Evolutionary conservation across 1,140 invertebrate species (phyloP).

Genomic region (Nephila pilipes): DNA sequence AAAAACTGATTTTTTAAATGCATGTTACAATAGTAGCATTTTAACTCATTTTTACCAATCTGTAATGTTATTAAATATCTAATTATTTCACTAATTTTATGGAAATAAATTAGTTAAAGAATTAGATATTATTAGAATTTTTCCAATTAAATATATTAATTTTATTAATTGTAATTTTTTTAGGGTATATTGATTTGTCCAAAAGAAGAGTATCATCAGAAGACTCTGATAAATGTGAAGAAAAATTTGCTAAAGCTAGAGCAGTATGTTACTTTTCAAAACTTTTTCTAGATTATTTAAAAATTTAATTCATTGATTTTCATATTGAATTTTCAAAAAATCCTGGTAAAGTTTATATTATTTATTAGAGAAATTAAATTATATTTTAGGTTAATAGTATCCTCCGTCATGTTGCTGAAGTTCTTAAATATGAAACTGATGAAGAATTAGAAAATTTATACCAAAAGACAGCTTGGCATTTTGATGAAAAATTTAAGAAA

Average conservation of each 20-base stretch:
- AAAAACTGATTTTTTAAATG: no score
- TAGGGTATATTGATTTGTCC: slow-evolving; percentile 99
- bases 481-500: slow-evolving; percentile 98
- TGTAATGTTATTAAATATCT: no score
- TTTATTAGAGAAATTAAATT: slow-evolving; percentile 1
- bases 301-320: no score
- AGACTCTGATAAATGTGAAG: slow-evolving; percentile 98
- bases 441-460: slow-evolving; percentile 97
- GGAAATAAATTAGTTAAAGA: no score
- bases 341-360: no score
- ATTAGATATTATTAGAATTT: no score
- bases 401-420: slow-evolving; percentile 96
- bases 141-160: no score
- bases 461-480: slow-evolving; percentile 98
- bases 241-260: slow-evolving; percentile 99
- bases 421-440: slow-evolving; percentile 94
- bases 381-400: slow-evolving; percentile 90
- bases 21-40: no score
- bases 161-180: slow-evolving; percentile 19
- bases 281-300: background rate
- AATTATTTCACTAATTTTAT: no score
- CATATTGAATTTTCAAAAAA: no score
- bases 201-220: slow-evolving; percentile 98
- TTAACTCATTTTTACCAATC: no score
- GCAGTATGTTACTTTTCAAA: slow-evolving; percentile 86